phyloP scores from a whole-genome alignment of 2,113 vertebrate species.

The Hyperoodon ampullatus region DNA sequence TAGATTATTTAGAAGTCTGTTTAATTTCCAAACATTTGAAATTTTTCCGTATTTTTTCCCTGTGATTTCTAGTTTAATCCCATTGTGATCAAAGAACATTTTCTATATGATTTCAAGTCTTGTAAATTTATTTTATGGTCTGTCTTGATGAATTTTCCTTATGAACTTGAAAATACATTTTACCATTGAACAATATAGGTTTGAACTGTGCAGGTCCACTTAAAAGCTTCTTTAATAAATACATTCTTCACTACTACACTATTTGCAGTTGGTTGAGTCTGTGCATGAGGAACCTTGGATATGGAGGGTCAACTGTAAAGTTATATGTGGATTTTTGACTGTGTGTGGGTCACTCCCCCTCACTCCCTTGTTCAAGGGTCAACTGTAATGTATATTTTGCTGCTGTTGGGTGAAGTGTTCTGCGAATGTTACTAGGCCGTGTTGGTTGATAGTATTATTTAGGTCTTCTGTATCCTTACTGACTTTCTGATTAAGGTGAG shows the following conservation, averaged over 20 bases:
- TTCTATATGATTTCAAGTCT: neutral
- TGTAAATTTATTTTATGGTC: neutral
- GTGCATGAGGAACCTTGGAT: neutral
- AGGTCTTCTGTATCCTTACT: neutral
- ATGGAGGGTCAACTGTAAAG: neutral
- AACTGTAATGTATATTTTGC: neutral
- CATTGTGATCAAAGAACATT: neutral
- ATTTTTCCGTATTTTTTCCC: neutral
- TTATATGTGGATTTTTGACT: neutral
- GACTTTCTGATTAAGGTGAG: neutral
- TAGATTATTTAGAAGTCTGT: neutral
- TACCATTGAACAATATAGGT: neutral
- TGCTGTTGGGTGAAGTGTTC: neutral
- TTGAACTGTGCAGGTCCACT: neutral
- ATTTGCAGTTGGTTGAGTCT: neutral
- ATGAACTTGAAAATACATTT: neutral
- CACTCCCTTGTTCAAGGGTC: neutral
- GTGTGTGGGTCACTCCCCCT: too few species aligned
- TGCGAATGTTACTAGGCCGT: neutral
- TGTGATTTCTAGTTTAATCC: neutral
- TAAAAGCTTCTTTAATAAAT: neutral
- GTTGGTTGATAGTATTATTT: neutral
- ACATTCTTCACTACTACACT: neutral
- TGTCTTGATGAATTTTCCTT: neutral
- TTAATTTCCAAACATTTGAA: neutral